These are phyloP conservation scores for Rotaria socialis DNA, from an alignment of 2,888 invertebrate genomes.

Conservation along the genomic window DNA sequence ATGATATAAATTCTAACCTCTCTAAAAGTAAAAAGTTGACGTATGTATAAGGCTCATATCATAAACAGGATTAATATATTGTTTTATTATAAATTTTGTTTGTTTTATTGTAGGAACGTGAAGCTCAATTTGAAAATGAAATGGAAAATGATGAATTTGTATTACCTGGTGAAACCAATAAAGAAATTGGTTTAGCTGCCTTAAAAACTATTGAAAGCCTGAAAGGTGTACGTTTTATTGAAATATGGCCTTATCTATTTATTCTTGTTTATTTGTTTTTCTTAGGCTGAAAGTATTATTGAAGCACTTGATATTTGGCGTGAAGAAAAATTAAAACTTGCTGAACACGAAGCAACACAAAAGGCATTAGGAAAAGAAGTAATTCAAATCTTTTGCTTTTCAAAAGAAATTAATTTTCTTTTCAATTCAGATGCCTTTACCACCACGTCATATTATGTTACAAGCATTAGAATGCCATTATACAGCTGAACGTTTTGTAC, in stretches of 20 bases:
- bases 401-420: not conserved
- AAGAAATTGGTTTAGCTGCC: slow-evolving; percentile 75
- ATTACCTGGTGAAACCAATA: slow-evolving; percentile 65
- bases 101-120: slow-evolving; percentile 64
- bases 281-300: slow-evolving; percentile 77
- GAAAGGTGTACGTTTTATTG: slow-evolving; percentile 69
- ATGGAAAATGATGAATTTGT: slow-evolving; percentile 58
- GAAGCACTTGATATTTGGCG: slow-evolving; percentile 77
- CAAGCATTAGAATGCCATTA: slow-evolving; percentile 69
- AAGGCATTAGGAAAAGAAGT: slow-evolving; percentile 51
- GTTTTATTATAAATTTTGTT: not conserved
- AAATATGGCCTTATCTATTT: slow-evolving; percentile 36
- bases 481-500: slow-evolving; percentile 73
- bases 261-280: slow-evolving; percentile 38
- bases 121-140: slow-evolving; percentile 68
- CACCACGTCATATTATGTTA: slow-evolving; percentile 74
- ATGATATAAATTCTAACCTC: too few relatives aligned
- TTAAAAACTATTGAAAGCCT: slow-evolving; percentile 81
- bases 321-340: slow-evolving; percentile 60
- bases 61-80: not conserved
- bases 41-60: not conserved
- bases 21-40: too few relatives aligned
- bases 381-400: slow-evolving; percentile 32
- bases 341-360: slow-evolving; percentile 62
- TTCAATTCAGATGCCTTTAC: slow-evolving; percentile 59